Conservation (phyloP, 2,113 vertebrate genomes). For the Tenebrosternarchus preto region DNA sequence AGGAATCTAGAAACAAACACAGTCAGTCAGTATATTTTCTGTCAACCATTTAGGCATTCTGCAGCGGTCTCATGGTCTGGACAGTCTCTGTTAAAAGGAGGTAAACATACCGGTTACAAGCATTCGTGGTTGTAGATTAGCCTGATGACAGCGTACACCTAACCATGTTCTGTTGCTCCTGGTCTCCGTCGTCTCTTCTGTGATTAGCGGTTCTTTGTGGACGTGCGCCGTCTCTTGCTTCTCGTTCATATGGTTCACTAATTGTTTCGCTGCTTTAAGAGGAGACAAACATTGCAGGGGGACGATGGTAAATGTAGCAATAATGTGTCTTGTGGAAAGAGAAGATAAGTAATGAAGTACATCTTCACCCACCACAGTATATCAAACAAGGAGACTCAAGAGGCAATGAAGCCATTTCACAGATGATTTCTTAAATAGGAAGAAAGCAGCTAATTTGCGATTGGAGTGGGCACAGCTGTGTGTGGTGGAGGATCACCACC, state of each 20-base stretch:
- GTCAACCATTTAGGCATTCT: too few species aligned
- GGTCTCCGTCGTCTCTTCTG: background rate
- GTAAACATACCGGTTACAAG: too few species aligned
- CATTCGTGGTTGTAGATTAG: too few species aligned
- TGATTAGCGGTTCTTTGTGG: background rate
- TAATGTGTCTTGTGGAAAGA: background rate
- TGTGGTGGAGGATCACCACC: background rate
- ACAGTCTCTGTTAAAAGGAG: too few species aligned
- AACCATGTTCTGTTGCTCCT: background rate
- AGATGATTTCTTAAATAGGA: conserved; percentile 23
- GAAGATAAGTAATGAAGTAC: conserved; percentile 17
- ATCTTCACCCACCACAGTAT: conserved; percentile 4
- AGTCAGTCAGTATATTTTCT: background rate
- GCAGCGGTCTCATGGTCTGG: too few species aligned
- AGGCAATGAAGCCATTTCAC: conserved; percentile 34
- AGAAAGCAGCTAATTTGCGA: background rate
- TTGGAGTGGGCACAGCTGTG: background rate
- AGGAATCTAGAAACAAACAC: conserved; percentile 3
- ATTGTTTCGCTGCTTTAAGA: background rate
- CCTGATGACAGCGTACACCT: too few species aligned
- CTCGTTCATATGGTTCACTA: too few species aligned
- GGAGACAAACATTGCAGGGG: background rate
- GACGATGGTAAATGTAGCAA: background rate
- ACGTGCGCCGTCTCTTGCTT: background rate
- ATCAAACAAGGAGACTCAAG: conserved; percentile 11